Conservation (phyloP, 2,113 vertebrate genomes). For the Nasalis larvatus region DNA sequence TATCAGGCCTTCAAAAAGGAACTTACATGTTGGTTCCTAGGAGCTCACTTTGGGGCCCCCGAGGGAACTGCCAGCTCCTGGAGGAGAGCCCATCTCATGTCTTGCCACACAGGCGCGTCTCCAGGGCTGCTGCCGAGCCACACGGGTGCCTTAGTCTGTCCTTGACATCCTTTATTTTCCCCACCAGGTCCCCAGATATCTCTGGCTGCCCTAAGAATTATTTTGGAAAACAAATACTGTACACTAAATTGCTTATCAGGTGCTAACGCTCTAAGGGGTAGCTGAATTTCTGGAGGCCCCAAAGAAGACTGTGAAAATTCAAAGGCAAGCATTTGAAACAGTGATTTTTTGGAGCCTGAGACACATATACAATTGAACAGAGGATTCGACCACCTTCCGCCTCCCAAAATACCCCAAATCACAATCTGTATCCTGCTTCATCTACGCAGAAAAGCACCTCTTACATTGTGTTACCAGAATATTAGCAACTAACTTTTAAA, state of each 20-base stretch:
- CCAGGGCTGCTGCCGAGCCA: not conserved
- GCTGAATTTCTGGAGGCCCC: not conserved
- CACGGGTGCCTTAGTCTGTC: rapidly evolving
- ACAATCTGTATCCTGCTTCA: not conserved
- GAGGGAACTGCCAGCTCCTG: not conserved
- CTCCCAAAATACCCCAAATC: not conserved
- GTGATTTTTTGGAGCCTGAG: not conserved
- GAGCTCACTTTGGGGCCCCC: not conserved
- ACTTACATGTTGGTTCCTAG: not conserved
- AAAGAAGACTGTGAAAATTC: not conserved
- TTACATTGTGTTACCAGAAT: not conserved
- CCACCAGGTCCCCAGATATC: not conserved
- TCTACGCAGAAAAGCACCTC: not conserved
- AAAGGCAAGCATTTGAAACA: not conserved
- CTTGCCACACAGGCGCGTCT: not conserved
- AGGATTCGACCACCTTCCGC: not conserved
- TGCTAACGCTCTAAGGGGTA: not conserved
- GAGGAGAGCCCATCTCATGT: not conserved
- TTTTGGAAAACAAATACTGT: not conserved
- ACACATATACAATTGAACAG: not conserved
- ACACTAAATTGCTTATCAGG: not conserved
- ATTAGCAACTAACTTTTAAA: not conserved
- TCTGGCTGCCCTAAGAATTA: not conserved
- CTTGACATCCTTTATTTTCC: not conserved
- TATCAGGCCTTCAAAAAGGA: not conserved